Evolutionary conservation across 92 coral and sea anemone species (phyloP).

Genomic region (Epizoanthus scotinus): DNA sequence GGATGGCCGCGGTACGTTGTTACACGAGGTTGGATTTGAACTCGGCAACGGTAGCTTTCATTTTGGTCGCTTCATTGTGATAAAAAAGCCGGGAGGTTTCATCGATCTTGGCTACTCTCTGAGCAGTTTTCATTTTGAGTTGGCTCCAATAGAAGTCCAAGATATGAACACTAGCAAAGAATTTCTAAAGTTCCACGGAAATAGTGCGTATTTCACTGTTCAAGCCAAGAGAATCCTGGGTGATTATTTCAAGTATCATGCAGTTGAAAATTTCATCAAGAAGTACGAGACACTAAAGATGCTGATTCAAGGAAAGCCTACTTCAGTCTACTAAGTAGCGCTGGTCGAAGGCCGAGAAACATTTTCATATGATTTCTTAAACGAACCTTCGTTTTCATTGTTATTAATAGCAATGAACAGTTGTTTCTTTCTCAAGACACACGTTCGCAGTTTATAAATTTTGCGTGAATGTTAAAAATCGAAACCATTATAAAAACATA

Average conservation of each 20-base stretch:
- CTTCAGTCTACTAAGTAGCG: not conserved
- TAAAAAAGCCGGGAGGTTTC: not conserved
- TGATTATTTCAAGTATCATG: not conserved
- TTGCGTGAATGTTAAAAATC: no score
- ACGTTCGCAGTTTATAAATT: no score
- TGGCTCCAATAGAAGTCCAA: not conserved
- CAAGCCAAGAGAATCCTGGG: not conserved
- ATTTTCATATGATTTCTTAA: no score
- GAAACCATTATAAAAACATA: no score
- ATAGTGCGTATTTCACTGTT: not conserved
- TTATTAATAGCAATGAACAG: no score
- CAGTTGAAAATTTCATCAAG: not conserved
- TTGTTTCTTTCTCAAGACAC: no score
- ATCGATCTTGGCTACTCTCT: conserved; percentile 14
- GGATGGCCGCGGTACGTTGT: not conserved
- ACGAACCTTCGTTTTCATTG: no score
- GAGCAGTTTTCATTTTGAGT: not conserved
- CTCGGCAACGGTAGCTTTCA: not conserved
- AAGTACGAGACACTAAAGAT: not conserved
- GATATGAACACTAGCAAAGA: not conserved
- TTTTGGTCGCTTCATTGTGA: conserved; percentile 3
- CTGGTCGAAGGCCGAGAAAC: not conserved
- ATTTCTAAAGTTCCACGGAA: not conserved
- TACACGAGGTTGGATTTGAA: not conserved
- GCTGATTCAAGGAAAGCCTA: not conserved